Percentiles rank a stretch among this genome's conserved stretches.
Conservation (phyloP, 1,140 invertebrate species). For the Vanessa atalanta region DNA sequence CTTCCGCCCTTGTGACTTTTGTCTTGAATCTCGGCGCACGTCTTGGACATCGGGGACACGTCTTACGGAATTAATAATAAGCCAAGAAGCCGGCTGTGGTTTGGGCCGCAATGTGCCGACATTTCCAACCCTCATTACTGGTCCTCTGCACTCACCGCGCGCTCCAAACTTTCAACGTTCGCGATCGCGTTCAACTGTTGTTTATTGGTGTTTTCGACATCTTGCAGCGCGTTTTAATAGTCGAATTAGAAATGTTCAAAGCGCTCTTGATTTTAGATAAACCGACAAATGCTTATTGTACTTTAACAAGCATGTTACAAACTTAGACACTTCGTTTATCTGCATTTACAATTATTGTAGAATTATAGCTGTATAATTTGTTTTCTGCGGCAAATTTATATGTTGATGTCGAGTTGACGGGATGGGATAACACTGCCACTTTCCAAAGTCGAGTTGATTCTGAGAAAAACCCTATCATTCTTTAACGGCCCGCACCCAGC, state of each 20-base stretch:
- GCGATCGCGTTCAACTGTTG: conserved; percentile 69
- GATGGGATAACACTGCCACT: too few relatives aligned
- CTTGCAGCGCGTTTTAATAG: conserved; percentile 73
- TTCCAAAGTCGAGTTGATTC: too few relatives aligned
- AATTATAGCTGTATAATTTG: too few relatives aligned
- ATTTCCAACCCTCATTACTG: conserved; percentile 79
- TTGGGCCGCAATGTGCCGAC: conserved; percentile 75
- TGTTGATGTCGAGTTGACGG: too few relatives aligned
- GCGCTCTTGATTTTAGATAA: conserved; percentile 46
- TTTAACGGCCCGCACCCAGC: too few relatives aligned
- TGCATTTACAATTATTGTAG: too few relatives aligned
- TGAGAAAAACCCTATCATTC: too few relatives aligned
- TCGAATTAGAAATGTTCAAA: conserved; percentile 69
- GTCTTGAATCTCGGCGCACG: conserved; percentile 78
- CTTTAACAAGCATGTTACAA: conserved; percentile 27
- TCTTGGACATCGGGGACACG: conserved; percentile 80
- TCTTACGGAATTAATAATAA: conserved; percentile 81
- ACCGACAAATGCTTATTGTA: conserved; percentile 36
- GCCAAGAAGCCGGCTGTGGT: conserved; percentile 77
- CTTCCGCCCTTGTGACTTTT: conserved; percentile 67
- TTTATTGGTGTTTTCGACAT: conserved; percentile 75
- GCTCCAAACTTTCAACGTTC: conserved; percentile 70
- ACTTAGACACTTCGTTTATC: background rate
- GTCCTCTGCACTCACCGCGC: conserved; percentile 75
- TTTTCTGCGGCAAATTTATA: too few relatives aligned